Evolutionary conservation across 1,140 invertebrate genomes (phyloP), one percentile per base, ranked within the genome.

Genomic region (Micrasema longulum): DNA sequence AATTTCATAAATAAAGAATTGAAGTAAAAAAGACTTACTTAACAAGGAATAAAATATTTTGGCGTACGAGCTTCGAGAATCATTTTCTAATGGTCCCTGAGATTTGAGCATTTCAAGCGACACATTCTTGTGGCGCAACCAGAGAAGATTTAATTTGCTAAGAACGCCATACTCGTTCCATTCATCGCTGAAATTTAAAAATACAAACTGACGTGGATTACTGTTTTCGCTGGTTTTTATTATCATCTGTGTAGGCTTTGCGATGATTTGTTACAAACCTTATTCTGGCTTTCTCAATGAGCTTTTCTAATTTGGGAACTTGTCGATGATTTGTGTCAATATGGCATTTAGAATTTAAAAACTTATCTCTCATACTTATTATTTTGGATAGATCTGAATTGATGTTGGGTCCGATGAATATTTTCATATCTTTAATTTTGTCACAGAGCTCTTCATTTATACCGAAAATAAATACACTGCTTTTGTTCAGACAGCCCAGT

Each of bases 31-130:
- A 48, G 12, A 62, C 62, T 64, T 53, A 71, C 69, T 64, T 53
- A 57, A 41, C 36, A 71, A 65, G 18, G 69, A 65, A n/a, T 14
- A 9, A 11, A 71, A 64, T 38, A 55, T 41, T 65, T 62, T 70
- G 53, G 38, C 68, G 4, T n/a, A 9, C 9, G 45, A 43, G 11
- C 5, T 26, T 2, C 14, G 6, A 45, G 50, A 16, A 43, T 41
- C n/a, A n/a, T 4, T 4, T 38, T 31, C 50, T 10, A 52, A 23
- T 2, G 18, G 16, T 36, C 50, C 47, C 18, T 50, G 16, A 12
- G 48, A 16, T 14, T 50, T 20, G 14, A 66, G 23, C 18, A 50
- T 52, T 31, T 43, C 12, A 0, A 62, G 26, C 31, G 41, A 11
- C 11, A 62, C 55, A 9, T 47, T 70, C 1, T 18, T 36, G 2